These are phyloP conservation scores for Zoanthus sociatus DNA, from an alignment of 92 coral and sea anemone species.

Conservation along the genomic window DNA sequence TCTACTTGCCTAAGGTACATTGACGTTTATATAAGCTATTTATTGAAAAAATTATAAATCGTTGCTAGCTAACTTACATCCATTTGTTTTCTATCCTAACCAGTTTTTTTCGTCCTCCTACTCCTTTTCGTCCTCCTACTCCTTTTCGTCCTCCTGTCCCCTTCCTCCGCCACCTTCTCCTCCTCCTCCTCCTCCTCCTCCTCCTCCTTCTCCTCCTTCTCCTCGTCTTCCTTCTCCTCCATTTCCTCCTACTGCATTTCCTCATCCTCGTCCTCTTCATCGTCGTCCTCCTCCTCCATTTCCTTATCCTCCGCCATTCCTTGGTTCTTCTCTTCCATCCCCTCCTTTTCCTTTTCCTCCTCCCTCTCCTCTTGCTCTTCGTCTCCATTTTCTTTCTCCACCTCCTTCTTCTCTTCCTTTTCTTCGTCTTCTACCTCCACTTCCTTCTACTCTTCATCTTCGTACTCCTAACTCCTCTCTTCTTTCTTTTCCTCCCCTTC, in stretches of 20 bases:
- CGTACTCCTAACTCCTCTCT: neutral
- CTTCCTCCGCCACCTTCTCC: no score
- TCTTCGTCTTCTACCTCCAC: neutral
- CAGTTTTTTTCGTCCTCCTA: no score
- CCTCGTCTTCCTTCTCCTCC: neutral
- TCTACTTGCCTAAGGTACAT: slow-evolving; percentile 80
- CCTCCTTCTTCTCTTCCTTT: neutral
- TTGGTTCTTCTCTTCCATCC: no score
- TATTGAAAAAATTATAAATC: neutral
- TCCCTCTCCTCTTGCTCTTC: no score
- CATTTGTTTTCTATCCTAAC: neutral
- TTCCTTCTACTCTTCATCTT: neutral
- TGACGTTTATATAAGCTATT: neutral
- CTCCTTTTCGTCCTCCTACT: no score
- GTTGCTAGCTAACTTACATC: neutral
- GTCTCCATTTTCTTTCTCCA: neutral
- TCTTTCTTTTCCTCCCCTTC: neutral
- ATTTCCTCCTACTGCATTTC: neutral
- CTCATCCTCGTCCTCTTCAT: no score
- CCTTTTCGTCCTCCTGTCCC: no score
- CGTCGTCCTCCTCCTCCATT: no score
- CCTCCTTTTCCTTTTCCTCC: no score
- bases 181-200: no score
- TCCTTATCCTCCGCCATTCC: no score
- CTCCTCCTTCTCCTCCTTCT: no score